phyloP scores from a whole-genome alignment of 2,797 vertebrate species.

The Tragelaphus oryx region DNA sequence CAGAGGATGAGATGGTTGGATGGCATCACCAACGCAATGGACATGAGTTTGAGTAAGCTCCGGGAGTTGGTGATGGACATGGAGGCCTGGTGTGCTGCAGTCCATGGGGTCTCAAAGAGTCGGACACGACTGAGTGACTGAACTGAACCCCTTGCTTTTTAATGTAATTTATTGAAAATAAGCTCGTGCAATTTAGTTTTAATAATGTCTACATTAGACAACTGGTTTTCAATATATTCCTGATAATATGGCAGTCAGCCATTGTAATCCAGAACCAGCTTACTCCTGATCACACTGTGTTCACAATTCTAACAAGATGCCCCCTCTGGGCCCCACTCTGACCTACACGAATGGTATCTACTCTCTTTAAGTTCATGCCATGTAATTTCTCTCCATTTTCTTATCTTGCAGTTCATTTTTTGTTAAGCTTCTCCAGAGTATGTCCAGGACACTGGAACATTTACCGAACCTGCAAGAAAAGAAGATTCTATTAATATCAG shows the following conservation, averaged over 20 bases:
- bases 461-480: neutral
- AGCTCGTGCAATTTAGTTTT: neutral
- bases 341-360: accelerated
- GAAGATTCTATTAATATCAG: neutral
- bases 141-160: neutral
- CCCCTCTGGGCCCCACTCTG: neutral
- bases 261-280: no score
- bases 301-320: neutral
- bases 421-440: neutral
- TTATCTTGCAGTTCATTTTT: neutral
- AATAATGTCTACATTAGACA: neutral
- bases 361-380: neutral
- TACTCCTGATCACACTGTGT: neutral
- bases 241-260: neutral
- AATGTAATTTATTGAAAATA: neutral
- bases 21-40: neutral
- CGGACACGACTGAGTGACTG: accelerated
- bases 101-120: neutral
- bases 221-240: neutral
- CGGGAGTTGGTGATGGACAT: neutral
- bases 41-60: neutral
- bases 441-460: neutral
- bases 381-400: neutral
- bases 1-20: neutral
- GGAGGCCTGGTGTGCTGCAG: neutral